Conservation (phyloP, 1,140 invertebrate genomes). For the Drosophila tropicalis region DNA sequence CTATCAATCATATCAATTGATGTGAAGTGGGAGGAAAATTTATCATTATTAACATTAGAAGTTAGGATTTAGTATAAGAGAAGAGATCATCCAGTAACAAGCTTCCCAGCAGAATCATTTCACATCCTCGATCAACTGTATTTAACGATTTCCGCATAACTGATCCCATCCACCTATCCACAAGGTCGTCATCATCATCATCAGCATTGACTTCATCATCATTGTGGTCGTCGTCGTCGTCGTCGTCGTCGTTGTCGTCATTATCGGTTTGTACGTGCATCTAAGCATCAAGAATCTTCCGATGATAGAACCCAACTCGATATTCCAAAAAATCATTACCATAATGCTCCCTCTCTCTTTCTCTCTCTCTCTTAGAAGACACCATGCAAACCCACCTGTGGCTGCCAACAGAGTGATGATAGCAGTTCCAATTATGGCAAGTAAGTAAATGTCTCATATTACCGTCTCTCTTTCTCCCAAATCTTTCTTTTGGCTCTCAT, state of each 20-base stretch:
- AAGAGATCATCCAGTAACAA: neutral
- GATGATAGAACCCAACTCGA: slow-evolving; percentile 53
- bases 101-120: slow-evolving; percentile 1
- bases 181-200: slow-evolving; percentile 19
- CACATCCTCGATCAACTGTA: neutral
- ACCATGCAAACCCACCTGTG: slow-evolving; percentile 69
- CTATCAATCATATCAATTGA: slow-evolving; percentile 26
- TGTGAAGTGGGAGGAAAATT: slow-evolving; percentile 8
- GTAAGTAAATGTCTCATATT: slow-evolving; percentile 29
- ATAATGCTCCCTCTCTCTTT: slow-evolving; percentile 31
- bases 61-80: neutral
- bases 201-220: slow-evolving; percentile 29
- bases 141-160: slow-evolving; percentile 3
- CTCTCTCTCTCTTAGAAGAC: slow-evolving; percentile 57
- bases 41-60: neutral
- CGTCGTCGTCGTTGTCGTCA: slow-evolving; percentile 32
- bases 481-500: too few relatives aligned
- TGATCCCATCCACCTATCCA: neutral
- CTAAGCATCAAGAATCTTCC: slow-evolving; percentile 39
- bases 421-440: slow-evolving; percentile 55
- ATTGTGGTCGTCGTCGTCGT: slow-evolving; percentile 34
- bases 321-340: slow-evolving; percentile 44
- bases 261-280: slow-evolving; percentile 69
- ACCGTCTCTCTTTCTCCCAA: neutral
- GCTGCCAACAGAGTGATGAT: slow-evolving; percentile 51